phyloP scores from a whole-genome alignment of 2,797 vertebrate species.

The Australoheros facetus region DNA sequence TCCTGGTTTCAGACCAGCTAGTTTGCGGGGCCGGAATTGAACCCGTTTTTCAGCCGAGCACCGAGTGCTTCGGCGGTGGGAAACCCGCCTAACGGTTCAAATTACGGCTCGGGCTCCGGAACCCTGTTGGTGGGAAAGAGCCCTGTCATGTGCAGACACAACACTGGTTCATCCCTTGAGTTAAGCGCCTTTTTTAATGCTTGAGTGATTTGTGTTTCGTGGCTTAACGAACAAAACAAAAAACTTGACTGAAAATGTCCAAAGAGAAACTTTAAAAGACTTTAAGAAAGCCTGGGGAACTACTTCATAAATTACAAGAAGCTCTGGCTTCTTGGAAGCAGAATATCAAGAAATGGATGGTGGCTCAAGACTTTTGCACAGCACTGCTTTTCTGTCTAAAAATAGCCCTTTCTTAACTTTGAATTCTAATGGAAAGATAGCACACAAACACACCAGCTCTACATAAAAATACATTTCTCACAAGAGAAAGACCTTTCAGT shows the following conservation, averaged over 20 bases:
- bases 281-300: background rate
- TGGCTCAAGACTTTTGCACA: fast-evolving
- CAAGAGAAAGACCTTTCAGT: background rate
- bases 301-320: too few relatives aligned
- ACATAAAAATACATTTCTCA: background rate
- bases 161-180: background rate
- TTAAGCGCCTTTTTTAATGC: background rate
- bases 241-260: background rate
- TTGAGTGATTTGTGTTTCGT: background rate
- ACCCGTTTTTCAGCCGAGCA: too few relatives aligned
- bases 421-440: background rate
- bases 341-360: background rate
- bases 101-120: too few relatives aligned
- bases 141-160: background rate
- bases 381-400: background rate
- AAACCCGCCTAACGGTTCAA: too few relatives aligned
- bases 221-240: background rate
- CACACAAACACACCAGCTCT: background rate
- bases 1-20: too few relatives aligned
- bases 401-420: background rate
- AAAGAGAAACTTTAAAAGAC: background rate
- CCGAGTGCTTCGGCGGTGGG: too few relatives aligned
- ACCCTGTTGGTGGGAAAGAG: too few relatives aligned
- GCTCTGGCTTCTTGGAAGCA: background rate
- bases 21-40: too few relatives aligned